Evolutionary conservation across 2,888 invertebrate species (phyloP).

Genomic region (Pocota personata): DNA sequence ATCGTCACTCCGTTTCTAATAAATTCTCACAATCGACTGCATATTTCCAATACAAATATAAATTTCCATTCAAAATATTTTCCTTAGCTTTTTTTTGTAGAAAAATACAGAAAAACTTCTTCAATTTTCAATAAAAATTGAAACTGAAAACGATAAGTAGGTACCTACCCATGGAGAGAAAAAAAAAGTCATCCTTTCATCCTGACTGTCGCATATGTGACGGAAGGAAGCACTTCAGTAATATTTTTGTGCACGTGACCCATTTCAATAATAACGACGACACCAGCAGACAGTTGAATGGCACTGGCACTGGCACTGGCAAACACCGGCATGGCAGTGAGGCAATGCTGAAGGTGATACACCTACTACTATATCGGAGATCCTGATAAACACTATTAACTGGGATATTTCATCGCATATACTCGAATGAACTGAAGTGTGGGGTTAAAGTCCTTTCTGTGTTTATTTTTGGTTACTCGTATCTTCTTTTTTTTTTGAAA

Average conservation of each 20-base stretch:
- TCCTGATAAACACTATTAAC: slow-evolving; percentile 67
- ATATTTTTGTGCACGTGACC: slow-evolving; percentile 72
- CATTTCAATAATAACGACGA: slow-evolving; percentile 65
- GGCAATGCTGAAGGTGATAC: neutral
- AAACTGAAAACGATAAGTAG: slow-evolving; percentile 40
- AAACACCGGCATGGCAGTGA: neutral
- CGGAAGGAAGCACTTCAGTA: slow-evolving; percentile 71
- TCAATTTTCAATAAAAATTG: slow-evolving; percentile 36
- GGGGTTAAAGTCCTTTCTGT: slow-evolving; percentile 29
- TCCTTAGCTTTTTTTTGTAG: neutral
- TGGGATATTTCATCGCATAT: slow-evolving; percentile 38
- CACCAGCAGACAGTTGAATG: slow-evolving; percentile 55
- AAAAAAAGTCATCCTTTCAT: slow-evolving; percentile 36
- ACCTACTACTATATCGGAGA: neutral
- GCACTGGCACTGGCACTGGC: no score
- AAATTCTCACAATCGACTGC: slow-evolving; percentile 68
- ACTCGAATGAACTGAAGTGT: slow-evolving; percentile 10
- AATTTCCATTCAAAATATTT: slow-evolving; percentile 48
- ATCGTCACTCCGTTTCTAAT: slow-evolving; percentile 33
- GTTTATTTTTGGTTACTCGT: neutral
- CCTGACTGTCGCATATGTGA: slow-evolving; percentile 58
- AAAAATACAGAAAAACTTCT: neutral
- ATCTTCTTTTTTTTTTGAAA: neutral
- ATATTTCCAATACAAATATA: slow-evolving; percentile 68
- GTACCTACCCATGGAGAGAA: neutral